These are phyloP conservation scores for Ferdinandea cuprea DNA, from an alignment of 2,888 invertebrate species.

Conservation along the genomic window DNA sequence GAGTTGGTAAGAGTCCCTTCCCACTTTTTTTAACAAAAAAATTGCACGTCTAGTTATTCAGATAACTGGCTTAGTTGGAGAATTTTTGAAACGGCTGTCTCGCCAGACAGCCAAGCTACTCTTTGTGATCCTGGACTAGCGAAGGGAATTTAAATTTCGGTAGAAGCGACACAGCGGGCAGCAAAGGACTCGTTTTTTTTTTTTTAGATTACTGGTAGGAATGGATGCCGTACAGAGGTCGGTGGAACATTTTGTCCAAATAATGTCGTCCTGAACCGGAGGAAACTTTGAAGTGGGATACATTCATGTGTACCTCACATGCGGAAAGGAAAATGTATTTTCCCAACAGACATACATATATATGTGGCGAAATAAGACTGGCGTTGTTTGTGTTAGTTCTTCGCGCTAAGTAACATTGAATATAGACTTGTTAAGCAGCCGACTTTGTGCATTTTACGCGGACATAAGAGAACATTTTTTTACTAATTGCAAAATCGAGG, in stretches of 20 bases:
- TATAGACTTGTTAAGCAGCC: no score
- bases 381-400: no score
- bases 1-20: constrained; percentile 3
- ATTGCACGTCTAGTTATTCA: constrained; percentile 58
- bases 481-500: no score
- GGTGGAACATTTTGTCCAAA: background rate
- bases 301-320: no score
- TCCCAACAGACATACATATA: no score
- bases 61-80: constrained; percentile 64
- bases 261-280: background rate
- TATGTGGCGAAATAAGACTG: no score
- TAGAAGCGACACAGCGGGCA: constrained; percentile 21
- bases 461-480: no score
- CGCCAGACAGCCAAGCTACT: background rate
- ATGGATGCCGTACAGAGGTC: background rate
- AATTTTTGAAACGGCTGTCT: constrained; percentile 36
- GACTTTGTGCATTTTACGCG: no score
- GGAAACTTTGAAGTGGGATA: no score
- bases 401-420: no score
- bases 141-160: constrained; percentile 26
- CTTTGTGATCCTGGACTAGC: background rate
- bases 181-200: constrained; percentile 2
- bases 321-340: no score
- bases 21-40: constrained; percentile 16
- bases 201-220: background rate